phyloP scores from a whole-genome alignment of 2,888 invertebrate species.

The Leptinotarsa haldemani region DNA sequence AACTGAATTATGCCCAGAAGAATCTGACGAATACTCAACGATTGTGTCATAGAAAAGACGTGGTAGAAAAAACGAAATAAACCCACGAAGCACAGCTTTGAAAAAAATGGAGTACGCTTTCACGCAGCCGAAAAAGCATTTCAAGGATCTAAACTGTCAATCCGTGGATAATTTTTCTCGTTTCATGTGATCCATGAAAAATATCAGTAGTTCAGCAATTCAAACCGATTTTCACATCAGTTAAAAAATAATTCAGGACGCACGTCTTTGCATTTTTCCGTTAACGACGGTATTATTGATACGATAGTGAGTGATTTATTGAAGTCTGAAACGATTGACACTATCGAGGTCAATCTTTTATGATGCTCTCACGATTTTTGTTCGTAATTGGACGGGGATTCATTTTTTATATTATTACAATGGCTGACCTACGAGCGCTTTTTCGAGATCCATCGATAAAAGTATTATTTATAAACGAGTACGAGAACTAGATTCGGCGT shows the following conservation, averaged over 20 bases:
- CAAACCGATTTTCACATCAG: background rate
- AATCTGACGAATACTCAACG: no score
- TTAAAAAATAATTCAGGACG: background rate
- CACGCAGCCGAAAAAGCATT: no score
- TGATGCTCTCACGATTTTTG: constrained; percentile 43
- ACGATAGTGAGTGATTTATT: constrained; percentile 29
- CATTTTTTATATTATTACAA: constrained; percentile 35
- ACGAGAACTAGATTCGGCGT: constrained; percentile 28
- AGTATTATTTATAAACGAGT: constrained; percentile 30
- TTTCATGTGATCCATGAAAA: no score
- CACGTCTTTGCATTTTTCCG: constrained; percentile 15
- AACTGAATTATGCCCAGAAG: no score
- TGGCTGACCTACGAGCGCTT: constrained; percentile 37
- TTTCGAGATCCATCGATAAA: constrained; percentile 39
- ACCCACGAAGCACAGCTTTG: no score
- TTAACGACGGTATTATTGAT: constrained; percentile 24
- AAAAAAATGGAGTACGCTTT: no score
- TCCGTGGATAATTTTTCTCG: no score
- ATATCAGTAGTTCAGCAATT: background rate
- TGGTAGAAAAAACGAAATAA: no score
- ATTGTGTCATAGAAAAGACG: no score
- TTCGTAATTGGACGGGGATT: constrained; percentile 40
- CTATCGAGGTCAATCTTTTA: constrained; percentile 46
- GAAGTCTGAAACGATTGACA: constrained; percentile 36
- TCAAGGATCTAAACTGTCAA: no score